These are phyloP conservation scores for Ephialtes manifestator DNA, from an alignment of 2,888 invertebrate genomes.

Conservation along the genomic window DNA sequence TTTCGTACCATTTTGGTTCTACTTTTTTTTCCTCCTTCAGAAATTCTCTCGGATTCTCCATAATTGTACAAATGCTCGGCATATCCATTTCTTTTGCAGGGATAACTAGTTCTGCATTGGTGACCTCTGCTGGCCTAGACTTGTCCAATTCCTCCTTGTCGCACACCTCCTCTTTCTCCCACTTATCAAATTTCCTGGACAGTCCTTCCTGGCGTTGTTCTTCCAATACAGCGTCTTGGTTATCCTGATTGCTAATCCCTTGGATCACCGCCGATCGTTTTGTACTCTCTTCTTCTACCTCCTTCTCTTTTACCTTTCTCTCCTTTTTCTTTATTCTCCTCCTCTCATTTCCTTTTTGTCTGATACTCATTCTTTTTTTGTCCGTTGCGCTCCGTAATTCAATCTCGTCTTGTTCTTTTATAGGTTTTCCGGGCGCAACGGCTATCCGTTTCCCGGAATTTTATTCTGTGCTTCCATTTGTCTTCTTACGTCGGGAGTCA, in stretches of 20 bases:
- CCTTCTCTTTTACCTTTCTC: background rate
- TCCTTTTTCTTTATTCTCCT: background rate
- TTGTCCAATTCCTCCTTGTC: background rate
- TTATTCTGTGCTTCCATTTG: too few species aligned
- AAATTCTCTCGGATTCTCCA: background rate
- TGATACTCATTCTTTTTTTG: background rate
- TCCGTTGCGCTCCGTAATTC: background rate
- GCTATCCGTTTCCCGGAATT: too few species aligned
- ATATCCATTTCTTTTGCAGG: background rate
- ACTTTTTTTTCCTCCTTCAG: background rate
- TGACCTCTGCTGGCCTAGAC: background rate
- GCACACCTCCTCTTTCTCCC: too few species aligned
- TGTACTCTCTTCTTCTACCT: background rate
- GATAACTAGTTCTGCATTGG: background rate
- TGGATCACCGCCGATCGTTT: background rate
- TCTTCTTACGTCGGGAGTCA: too few species aligned
- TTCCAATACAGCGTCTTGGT: background rate
- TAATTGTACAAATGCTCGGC: background rate
- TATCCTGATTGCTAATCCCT: background rate
- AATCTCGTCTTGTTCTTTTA: background rate
- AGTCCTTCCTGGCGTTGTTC: background rate
- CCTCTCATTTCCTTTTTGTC: background rate
- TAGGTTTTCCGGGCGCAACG: too few species aligned
- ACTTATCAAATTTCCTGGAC: too few species aligned
- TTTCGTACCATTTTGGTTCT: background rate